These are phyloP conservation scores for Pteropus rufus DNA, from an alignment of 2,797 vertebrate genomes.

Conservation along the genomic window DNA sequence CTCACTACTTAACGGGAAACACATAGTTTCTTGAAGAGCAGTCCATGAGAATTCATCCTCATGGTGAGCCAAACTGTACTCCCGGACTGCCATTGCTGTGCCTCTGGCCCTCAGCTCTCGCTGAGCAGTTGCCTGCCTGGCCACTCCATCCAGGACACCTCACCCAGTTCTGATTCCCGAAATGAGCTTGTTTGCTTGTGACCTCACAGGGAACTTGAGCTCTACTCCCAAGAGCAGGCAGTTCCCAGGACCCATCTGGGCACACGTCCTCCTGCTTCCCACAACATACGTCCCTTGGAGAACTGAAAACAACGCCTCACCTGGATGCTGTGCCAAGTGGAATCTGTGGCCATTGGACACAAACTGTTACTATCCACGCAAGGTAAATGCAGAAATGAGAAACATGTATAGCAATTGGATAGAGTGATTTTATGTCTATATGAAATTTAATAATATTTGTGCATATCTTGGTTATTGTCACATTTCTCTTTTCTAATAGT, in stretches of 20 bases:
- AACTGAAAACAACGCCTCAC: background rate
- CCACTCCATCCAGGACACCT: background rate
- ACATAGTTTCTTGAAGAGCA: background rate
- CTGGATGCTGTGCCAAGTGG: no score
- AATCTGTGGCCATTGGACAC: background rate
- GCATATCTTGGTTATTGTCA: background rate
- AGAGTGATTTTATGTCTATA: background rate
- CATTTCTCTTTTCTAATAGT: background rate
- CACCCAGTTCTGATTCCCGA: background rate
- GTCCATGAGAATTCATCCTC: background rate
- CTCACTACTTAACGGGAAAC: background rate
- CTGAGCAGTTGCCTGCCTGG: background rate
- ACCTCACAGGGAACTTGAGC: background rate
- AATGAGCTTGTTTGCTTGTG: rapidly evolving
- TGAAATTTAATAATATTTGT: background rate
- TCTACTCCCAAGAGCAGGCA: no score
- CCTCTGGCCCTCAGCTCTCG: background rate
- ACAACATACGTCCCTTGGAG: rapidly evolving
- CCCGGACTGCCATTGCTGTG: background rate
- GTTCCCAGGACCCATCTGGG: rapidly evolving
- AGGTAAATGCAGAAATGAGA: background rate
- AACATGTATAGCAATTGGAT: background rate
- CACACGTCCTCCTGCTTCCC: background rate
- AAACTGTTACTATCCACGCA: rapidly evolving
- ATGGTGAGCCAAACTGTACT: background rate